Conservation (phyloP, 2,113 vertebrate genomes). For the Nothoprocta pentlandii region DNA sequence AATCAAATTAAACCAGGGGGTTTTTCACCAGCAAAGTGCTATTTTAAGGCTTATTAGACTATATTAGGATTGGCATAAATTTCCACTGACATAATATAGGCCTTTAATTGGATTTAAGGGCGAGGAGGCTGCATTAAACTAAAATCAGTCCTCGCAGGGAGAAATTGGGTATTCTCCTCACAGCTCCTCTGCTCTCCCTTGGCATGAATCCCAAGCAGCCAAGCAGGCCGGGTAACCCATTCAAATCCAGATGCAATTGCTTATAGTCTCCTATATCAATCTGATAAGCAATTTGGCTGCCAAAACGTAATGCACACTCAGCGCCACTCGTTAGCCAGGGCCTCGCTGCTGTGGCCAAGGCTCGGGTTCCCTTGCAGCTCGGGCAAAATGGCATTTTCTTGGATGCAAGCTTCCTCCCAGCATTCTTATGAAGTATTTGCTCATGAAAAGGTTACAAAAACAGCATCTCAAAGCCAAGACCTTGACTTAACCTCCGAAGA, state of each 20-base stretch:
- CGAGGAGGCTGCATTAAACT: slow-evolving; percentile 79
- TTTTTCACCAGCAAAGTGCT: slow-evolving; percentile 82
- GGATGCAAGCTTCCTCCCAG: neutral
- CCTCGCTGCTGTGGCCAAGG: neutral
- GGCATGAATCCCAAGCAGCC: slow-evolving; percentile 64
- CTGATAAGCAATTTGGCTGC: slow-evolving; percentile 55
- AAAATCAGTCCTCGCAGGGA: slow-evolving; percentile 71
- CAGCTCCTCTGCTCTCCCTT: slow-evolving; percentile 65
- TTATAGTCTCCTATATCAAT: slow-evolving; percentile 47
- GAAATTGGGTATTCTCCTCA: slow-evolving; percentile 75
- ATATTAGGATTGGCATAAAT: slow-evolving; percentile 89
- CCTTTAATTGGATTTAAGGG: slow-evolving; percentile 87
- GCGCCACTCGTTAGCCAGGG: neutral
- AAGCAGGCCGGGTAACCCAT: slow-evolving; percentile 65
- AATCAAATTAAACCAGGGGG: slow-evolving; percentile 86
- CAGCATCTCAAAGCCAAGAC: slow-evolving; percentile 54
- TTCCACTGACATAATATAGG: slow-evolving; percentile 84
- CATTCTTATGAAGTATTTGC: neutral
- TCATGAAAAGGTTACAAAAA: slow-evolving; percentile 31
- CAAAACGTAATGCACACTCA: neutral
- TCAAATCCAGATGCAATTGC: slow-evolving; percentile 73
- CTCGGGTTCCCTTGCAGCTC: neutral
- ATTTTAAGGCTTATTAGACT: slow-evolving; percentile 88
- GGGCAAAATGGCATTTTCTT: slow-evolving; percentile 22
- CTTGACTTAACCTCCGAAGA: slow-evolving; percentile 60